These are phyloP conservation scores for Eptatretus burgeri DNA, from an alignment of 2,113 vertebrate genomes.

Conservation along the genomic window DNA sequence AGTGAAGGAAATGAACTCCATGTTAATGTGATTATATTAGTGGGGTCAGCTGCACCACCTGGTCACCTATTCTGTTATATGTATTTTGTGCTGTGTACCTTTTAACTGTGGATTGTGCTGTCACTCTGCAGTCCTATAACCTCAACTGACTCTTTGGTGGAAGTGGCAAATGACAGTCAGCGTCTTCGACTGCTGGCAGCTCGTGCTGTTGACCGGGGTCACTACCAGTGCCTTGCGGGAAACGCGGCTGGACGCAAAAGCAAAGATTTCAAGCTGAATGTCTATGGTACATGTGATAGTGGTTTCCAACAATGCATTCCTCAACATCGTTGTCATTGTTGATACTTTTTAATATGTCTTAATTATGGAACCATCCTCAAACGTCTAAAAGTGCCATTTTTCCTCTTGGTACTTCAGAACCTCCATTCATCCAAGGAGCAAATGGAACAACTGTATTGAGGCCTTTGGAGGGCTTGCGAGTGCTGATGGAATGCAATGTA, in stretches of 20 bases:
- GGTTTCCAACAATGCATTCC: too few relatives aligned
- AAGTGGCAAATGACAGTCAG: conserved; percentile 36
- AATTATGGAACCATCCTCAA: too few relatives aligned
- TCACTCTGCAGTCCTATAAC: conserved; percentile 30
- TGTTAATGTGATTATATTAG: neutral
- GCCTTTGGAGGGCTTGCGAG: conserved; percentile 22
- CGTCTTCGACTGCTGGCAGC: conserved; percentile 34
- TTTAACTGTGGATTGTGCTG: neutral
- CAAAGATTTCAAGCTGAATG: conserved; percentile 38
- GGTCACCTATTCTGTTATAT: neutral
- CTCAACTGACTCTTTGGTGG: conserved; percentile 38
- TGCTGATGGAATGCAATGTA: conserved; percentile 50
- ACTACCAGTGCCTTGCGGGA: conserved; percentile 44
- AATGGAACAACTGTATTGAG: conserved; percentile 39
- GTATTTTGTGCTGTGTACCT: neutral
- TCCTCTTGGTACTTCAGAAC: conserved; percentile 22
- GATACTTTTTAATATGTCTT: too few relatives aligned
- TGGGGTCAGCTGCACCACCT: too few relatives aligned
- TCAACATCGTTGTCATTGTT: too few relatives aligned
- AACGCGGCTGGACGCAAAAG: conserved; percentile 50
- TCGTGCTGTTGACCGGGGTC: conserved; percentile 49
- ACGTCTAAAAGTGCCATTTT: too few relatives aligned
- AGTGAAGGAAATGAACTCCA: neutral
- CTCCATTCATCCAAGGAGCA: conserved; percentile 58
- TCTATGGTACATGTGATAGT: conserved; percentile 24